Evolutionary conservation across 2,113 vertebrate genomes (phyloP).

Genomic region (Drymodes brunneopygia): DNA sequence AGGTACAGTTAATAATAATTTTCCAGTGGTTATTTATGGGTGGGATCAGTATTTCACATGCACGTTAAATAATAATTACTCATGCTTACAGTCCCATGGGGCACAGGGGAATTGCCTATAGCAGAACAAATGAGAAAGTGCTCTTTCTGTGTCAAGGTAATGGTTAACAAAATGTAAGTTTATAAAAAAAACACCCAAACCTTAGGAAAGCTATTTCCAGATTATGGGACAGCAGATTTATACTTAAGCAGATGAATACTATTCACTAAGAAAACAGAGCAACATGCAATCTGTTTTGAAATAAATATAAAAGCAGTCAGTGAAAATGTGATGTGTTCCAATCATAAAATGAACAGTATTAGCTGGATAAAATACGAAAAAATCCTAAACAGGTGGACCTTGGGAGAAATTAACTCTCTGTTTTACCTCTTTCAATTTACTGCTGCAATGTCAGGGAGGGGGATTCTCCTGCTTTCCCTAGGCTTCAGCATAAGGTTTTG

Average conservation of each 20-base stretch:
- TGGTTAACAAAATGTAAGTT: neutral
- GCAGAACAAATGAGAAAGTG: neutral
- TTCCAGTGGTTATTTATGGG: neutral
- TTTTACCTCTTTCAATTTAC: neutral
- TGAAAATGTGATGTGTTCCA: neutral
- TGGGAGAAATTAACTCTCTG: neutral
- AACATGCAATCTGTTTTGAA: constrained; percentile 1
- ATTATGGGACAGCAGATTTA: neutral
- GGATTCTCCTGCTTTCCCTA: neutral
- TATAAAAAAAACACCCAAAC: neutral
- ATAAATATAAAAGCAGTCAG: neutral
- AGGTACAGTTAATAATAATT: neutral
- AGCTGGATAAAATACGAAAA: neutral
- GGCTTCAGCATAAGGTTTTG: neutral
- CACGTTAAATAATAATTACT: neutral
- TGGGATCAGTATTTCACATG: neutral
- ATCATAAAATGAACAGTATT: neutral
- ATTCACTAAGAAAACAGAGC: neutral
- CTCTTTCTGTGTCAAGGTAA: neutral
- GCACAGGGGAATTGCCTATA: neutral
- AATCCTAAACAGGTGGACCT: neutral
- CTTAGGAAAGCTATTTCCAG: constrained; percentile 19
- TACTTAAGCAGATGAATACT: neutral
- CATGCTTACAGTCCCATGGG: neutral
- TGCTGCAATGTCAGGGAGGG: neutral